Evolutionary conservation across 2,797 vertebrate genomes (phyloP).

Genomic region (Sebastes jordani): DNA sequence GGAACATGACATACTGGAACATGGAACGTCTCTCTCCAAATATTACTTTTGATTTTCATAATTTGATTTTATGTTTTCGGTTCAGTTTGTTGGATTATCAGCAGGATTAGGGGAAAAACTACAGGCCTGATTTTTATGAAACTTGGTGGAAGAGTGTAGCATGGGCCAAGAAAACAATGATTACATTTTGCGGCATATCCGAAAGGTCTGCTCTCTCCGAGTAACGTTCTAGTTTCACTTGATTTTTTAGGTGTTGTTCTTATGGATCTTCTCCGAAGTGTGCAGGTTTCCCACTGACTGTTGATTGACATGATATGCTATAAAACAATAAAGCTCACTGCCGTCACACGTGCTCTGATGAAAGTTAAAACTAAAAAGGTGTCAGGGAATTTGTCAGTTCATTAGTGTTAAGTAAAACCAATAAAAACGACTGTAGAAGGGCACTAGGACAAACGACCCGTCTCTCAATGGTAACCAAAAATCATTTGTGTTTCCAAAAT

Average conservation of each 20-base stretch:
- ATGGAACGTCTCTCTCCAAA: not conserved
- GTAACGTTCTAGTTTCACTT: not conserved
- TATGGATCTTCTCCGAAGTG: not conserved
- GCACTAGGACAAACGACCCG: not conserved
- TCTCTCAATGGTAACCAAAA: not conserved
- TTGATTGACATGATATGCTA: not conserved
- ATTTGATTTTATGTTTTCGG: fast-evolving
- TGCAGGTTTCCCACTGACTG: not conserved
- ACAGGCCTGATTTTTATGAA: not conserved
- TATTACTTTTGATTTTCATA: not conserved
- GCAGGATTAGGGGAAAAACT: not conserved
- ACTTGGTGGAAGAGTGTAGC: not conserved
- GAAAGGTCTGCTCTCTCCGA: not conserved
- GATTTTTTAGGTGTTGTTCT: not conserved
- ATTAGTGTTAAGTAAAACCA: not conserved
- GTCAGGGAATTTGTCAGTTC: not conserved
- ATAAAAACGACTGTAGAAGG: not conserved
- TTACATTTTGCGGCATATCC: not conserved
- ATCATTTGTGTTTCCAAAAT: not conserved
- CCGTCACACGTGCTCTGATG: not conserved
- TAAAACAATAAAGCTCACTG: not conserved
- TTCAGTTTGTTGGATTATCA: not conserved
- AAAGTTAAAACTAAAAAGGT: not conserved
- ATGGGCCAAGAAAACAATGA: not conserved
- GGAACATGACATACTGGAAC: not conserved